Percentiles rank a stretch among this genome's conserved stretches.
These are phyloP conservation scores for Alitta virens DNA, from an alignment of 2,888 invertebrate genomes.

Conservation along the genomic window DNA sequence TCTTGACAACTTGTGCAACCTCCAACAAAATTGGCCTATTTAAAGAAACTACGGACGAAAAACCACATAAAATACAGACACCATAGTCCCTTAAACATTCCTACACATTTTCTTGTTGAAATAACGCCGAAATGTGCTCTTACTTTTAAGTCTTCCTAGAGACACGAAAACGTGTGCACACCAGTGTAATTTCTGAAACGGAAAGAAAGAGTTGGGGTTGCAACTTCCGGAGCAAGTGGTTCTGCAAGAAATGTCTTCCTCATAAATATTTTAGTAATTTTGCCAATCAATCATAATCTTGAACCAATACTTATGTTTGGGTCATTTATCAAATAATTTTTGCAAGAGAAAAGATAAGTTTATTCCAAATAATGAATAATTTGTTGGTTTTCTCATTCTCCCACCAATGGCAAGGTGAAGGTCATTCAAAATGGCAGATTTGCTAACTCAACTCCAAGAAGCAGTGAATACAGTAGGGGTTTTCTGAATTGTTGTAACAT, in stretches of 20 bases:
- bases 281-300: too few relatives aligned
- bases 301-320: too few relatives aligned
- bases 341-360: too few relatives aligned
- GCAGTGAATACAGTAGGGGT: conserved; percentile 90
- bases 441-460: conserved; percentile 91
- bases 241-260: not conserved
- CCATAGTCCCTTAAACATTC: too few relatives aligned
- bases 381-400: too few relatives aligned
- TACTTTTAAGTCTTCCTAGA: conserved; percentile 40
- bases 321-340: too few relatives aligned
- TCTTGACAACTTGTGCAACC: too few relatives aligned
- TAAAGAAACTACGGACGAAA: too few relatives aligned
- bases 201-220: not conserved
- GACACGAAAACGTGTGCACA: conserved; percentile 46
- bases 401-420: not conserved
- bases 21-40: too few relatives aligned
- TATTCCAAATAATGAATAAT: not conserved
- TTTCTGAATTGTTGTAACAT: too few relatives aligned
- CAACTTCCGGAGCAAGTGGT: not conserved
- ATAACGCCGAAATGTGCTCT: not conserved
- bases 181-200: conserved; percentile 2
- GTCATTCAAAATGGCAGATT: conserved; percentile 75
- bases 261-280: not conserved
- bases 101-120: too few relatives aligned
- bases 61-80: too few relatives aligned